Percentiles rank a stretch among this genome's conserved stretches.
Conservation (phyloP, 2,888 invertebrate species). For the Ptilodon capucinus region DNA sequence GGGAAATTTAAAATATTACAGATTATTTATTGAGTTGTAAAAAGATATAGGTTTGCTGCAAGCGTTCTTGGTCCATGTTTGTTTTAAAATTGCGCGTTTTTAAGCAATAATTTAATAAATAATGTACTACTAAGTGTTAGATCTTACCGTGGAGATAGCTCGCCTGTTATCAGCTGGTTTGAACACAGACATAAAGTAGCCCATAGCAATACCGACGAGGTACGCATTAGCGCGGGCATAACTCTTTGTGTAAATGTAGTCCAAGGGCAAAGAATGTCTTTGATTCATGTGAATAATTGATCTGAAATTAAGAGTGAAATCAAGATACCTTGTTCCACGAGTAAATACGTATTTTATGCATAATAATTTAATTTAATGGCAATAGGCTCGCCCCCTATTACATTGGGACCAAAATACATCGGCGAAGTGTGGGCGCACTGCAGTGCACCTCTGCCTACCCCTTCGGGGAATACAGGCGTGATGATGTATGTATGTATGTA, state of each 20-base stretch:
- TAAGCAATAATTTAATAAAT: too few relatives aligned
- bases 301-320: conserved; percentile 6
- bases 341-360: too few relatives aligned
- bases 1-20: not conserved
- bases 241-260: conserved; percentile 23
- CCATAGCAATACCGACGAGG: conserved; percentile 35
- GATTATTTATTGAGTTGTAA: not conserved
- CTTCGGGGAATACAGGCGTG: too few relatives aligned
- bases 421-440: too few relatives aligned
- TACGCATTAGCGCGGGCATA: conserved; percentile 38
- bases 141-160: conserved; percentile 33
- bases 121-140: too few relatives aligned
- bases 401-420: too few relatives aligned
- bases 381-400: too few relatives aligned
- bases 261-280: conserved; percentile 5
- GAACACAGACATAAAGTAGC: conserved; percentile 34
- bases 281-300: conserved; percentile 1
- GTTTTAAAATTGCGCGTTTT: not conserved
- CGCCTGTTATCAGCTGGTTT: conserved; percentile 37
- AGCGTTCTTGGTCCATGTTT: not conserved
- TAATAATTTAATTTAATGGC: too few relatives aligned
- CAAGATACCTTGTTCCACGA: too few relatives aligned
- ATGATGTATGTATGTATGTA: too few relatives aligned
- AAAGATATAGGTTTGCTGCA: not conserved
- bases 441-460: too few relatives aligned